Evolutionary conservation across 2,888 invertebrate species (phyloP).

Genomic region (Heliconius ethilla): DNA sequence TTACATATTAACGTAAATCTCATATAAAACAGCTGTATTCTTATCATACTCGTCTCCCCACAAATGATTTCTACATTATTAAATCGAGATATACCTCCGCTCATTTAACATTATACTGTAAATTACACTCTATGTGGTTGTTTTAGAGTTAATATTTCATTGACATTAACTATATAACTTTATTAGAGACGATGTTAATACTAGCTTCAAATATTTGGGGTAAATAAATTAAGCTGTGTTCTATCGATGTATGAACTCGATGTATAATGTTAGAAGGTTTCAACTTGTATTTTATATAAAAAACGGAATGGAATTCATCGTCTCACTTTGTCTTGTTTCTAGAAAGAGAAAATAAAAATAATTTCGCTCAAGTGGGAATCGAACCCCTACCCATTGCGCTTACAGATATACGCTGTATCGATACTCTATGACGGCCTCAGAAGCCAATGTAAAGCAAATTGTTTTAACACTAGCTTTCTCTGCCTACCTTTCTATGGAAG

Average conservation of each 20-base stretch:
- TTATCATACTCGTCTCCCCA: conserved; percentile 33
- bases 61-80: conserved; percentile 41
- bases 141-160: conserved; percentile 16
- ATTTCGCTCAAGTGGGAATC: too few species aligned
- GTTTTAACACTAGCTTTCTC: too few species aligned
- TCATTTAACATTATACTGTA: neutral
- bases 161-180: conserved; percentile 20
- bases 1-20: neutral
- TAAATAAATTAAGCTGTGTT: conserved; percentile 31
- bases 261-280: neutral
- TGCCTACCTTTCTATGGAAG: too few species aligned
- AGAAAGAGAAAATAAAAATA: too few species aligned
- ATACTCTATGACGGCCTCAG: too few species aligned
- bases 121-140: conserved; percentile 13
- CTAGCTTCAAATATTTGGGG: conserved; percentile 30
- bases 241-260: neutral
- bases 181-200: conserved; percentile 29
- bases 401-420: too few species aligned
- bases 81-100: conserved; percentile 35
- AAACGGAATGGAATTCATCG: too few species aligned
- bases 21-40: conserved; percentile 22
- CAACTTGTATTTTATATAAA: neutral
- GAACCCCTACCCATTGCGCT: too few species aligned
- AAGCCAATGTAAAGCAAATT: too few species aligned
- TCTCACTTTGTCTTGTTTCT: too few species aligned